Conservation (phyloP, 1,140 invertebrate species). For the Vanessa tameamea region DNA sequence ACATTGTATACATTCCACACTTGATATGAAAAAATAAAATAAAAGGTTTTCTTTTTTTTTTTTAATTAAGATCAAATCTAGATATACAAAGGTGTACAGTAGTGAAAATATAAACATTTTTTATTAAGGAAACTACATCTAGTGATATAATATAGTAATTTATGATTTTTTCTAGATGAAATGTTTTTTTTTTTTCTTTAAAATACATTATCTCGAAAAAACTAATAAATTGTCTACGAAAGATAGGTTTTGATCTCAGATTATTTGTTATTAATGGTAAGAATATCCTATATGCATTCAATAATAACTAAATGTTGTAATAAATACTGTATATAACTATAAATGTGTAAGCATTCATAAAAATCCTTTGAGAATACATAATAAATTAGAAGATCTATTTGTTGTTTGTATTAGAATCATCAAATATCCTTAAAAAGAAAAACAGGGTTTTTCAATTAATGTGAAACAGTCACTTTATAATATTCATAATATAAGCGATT, state of each 20-base stretch:
- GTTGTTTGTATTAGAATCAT: neutral
- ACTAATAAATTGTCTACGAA: slow-evolving; percentile 14
- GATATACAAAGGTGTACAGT: slow-evolving; percentile 63
- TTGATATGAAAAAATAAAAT: neutral
- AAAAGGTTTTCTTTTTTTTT: slow-evolving; percentile 32
- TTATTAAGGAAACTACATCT: slow-evolving; percentile 32
- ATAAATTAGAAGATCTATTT: neutral
- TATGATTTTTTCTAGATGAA: slow-evolving; percentile 19
- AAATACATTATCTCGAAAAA: slow-evolving; percentile 10
- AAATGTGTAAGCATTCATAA: neutral
- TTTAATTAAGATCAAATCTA: slow-evolving; percentile 52
- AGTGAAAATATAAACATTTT: slow-evolving; percentile 57
- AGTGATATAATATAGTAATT: slow-evolving; percentile 27
- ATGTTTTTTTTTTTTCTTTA: neutral
- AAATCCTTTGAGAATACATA: slow-evolving; percentile 1
- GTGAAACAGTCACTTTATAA: neutral
- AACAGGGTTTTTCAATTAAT: neutral
- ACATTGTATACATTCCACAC: no score
- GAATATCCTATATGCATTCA: neutral
- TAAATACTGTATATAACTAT: slow-evolving; percentile 4
- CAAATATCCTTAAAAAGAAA: neutral
- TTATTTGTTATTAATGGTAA: slow-evolving; percentile 3
- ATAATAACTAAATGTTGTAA: neutral
- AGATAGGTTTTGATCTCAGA: slow-evolving; percentile 18
- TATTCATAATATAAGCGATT: neutral